phyloP scores from a whole-genome alignment of 1,140 invertebrate genomes.

The Mactra quadrangularis region DNA sequence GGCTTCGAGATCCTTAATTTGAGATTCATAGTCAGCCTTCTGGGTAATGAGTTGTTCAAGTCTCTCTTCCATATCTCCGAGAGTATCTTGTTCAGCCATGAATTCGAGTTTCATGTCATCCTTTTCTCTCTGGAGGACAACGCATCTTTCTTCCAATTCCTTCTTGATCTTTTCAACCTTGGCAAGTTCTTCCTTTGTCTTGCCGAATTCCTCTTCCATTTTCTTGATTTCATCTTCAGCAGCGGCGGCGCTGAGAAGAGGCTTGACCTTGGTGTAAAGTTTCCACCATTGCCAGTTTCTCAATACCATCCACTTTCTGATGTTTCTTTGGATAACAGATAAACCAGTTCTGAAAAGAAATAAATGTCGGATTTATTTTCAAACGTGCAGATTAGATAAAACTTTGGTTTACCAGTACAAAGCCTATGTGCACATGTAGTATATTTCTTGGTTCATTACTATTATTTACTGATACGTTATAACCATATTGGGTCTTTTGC shows the following conservation, averaged over 20 bases:
- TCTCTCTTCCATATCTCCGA: slow-evolving; percentile 94
- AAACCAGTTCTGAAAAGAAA: slow-evolving; percentile 90
- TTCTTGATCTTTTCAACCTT: slow-evolving; percentile 97
- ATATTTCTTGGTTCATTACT: too few relatives aligned
- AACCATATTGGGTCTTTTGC: too few relatives aligned
- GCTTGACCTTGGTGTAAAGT: slow-evolving; percentile 98
- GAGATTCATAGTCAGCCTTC: slow-evolving; percentile 97
- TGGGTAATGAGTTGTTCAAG: slow-evolving; percentile 95
- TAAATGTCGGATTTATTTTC: too few relatives aligned
- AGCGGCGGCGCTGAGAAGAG: slow-evolving; percentile 97
- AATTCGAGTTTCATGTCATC: slow-evolving; percentile 92
- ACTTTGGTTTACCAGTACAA: too few relatives aligned
- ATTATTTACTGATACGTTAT: too few relatives aligned
- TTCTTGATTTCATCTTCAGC: slow-evolving; percentile 99
- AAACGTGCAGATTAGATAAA: too few relatives aligned
- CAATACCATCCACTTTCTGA: slow-evolving; percentile 98
- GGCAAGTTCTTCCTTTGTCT: slow-evolving; percentile 95
- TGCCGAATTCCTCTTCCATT: slow-evolving; percentile 96
- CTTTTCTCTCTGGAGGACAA: slow-evolving; percentile 93
- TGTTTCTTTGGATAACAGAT: slow-evolving; percentile 98
- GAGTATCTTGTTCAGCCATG: slow-evolving; percentile 86
- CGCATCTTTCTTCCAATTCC: slow-evolving; percentile 96
- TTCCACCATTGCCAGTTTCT: slow-evolving; percentile 99
- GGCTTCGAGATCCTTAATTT: slow-evolving; percentile 98
- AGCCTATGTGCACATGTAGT: too few relatives aligned